Conservation (phyloP, 2,113 vertebrate genomes). For the Etheostoma spectabile region DNA sequence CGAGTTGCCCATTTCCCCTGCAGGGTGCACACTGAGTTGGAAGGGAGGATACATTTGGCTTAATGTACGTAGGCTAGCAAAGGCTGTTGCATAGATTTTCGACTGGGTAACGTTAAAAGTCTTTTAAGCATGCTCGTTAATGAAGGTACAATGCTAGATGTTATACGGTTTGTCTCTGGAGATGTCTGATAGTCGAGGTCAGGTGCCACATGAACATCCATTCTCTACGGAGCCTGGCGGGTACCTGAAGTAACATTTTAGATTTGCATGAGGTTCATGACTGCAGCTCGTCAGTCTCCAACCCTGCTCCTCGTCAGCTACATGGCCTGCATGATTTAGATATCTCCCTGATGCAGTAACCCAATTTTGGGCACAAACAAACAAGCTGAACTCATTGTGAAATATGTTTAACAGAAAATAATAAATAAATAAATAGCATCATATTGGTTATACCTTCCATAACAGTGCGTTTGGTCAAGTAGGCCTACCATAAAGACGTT, state of each 20-base stretch:
- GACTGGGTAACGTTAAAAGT: not conserved
- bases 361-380: too few relatives aligned
- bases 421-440: too few relatives aligned
- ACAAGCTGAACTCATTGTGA: not conserved
- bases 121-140: not conserved
- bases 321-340: too few relatives aligned
- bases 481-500: not conserved
- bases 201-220: not conserved
- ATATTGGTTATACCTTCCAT: too few relatives aligned
- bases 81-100: constrained; percentile 1
- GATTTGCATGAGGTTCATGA: not conserved
- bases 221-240: not conserved
- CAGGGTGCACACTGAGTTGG: constrained; percentile 4
- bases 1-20: not conserved
- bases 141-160: not conserved
- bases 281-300: too few relatives aligned
- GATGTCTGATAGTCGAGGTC: not conserved
- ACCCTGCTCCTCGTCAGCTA: too few relatives aligned
- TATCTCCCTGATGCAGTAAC: too few relatives aligned
- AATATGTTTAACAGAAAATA: not conserved
- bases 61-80: not conserved
- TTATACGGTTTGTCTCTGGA: not conserved
- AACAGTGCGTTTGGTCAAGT: not conserved
- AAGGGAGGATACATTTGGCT: not conserved
- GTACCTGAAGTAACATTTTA: not conserved